Base-by-base conservation (phyloP, 2,888 invertebrate genomes). In the Hypercompe scribonia region DNA sequence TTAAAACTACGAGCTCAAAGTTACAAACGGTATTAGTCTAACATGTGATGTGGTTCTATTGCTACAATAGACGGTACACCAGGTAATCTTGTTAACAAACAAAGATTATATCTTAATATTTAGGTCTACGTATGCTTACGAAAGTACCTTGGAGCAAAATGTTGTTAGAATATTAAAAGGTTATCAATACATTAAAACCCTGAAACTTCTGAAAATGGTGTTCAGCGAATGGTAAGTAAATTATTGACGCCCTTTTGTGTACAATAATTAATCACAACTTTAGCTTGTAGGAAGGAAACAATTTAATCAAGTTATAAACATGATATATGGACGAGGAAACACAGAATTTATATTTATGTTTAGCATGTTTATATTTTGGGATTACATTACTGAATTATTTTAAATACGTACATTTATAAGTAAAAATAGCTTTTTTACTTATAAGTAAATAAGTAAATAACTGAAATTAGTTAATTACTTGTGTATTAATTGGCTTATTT, bases 1-100 rank as follows among this genome's bases (percentile, higher is more conserved):
- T 79, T 73, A 71, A 65, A 81, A 76, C 36, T 31, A 24, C 39
- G 39, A 28, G 31, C 3, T 73, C 63, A 42, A 13, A 74, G 2
- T 72, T 66, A 24, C 64, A 66, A 76, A 69, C 50, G 18, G 39
- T 39, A 68, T 68, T 68, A 39, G 61, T 63, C 58, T 69, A 31
- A 42, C 24, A 70, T 33, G 63, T 63, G 69, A 63, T 69, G 61
- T 31, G 68, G 58, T 68, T 68, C 58, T 68, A 68, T 18, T 68
- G 33, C 3, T 24, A 33, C 42, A 33, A 46, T 13, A 33, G 24
- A 46, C 21, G 46, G 46, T 33, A 46, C 18, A 66, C 31, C 7
- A 28, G 10, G 28, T 42, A 28, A 28, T 65, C 28, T 39, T 65
- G 39, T 42, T 61, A 58, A 15, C 15, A n/a, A 39, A 61, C 18